These are phyloP conservation scores for Dilophus febrilis DNA, from an alignment of 2,888 invertebrate species.

Conservation along the genomic window DNA sequence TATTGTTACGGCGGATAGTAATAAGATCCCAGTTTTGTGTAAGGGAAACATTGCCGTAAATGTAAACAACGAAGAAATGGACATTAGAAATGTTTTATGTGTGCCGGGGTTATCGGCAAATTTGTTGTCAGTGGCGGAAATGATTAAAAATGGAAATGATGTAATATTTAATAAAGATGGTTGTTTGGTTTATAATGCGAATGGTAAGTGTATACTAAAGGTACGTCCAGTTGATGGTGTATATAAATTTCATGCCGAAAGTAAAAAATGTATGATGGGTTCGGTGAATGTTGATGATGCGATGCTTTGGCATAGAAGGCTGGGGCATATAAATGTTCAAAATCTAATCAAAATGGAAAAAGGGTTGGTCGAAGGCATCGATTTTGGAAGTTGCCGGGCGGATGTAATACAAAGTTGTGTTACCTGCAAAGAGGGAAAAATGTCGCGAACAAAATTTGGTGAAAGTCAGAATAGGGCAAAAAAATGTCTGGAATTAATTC, in stretches of 20 bases:
- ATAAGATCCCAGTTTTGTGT: neutral
- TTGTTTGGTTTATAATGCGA: neutral
- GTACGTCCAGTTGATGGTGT: neutral
- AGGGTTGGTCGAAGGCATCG: constrained; percentile 1
- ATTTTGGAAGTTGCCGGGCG: constrained; percentile 1
- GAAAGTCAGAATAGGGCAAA: constrained; percentile 8
- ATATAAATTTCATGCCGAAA: neutral
- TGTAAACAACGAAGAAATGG: neutral
- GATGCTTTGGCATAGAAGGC: constrained; percentile 7
- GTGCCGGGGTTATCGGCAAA: neutral
- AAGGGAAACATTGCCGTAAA: neutral
- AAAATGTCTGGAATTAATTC: constrained; percentile 17
- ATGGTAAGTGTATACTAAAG: neutral
- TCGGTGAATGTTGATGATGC: neutral
- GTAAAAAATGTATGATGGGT: neutral
- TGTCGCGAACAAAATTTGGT: constrained; percentile 10
- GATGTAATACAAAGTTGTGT: constrained; percentile 8
- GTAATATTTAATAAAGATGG: neutral
- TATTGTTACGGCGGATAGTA: neutral
- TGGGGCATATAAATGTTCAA: constrained; percentile 11
- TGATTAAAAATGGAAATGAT: neutral
- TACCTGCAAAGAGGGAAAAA: constrained; percentile 12
- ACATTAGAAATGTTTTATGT: neutral
- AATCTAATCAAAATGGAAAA: constrained; percentile 7
- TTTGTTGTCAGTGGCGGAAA: neutral